Percentiles rank a stretch among this genome's conserved stretches.
These are phyloP conservation scores for Eunapius fragilis DNA, from an alignment of 37 sponge, comb jelly and placozoan genomes.

Conservation along the genomic window DNA sequence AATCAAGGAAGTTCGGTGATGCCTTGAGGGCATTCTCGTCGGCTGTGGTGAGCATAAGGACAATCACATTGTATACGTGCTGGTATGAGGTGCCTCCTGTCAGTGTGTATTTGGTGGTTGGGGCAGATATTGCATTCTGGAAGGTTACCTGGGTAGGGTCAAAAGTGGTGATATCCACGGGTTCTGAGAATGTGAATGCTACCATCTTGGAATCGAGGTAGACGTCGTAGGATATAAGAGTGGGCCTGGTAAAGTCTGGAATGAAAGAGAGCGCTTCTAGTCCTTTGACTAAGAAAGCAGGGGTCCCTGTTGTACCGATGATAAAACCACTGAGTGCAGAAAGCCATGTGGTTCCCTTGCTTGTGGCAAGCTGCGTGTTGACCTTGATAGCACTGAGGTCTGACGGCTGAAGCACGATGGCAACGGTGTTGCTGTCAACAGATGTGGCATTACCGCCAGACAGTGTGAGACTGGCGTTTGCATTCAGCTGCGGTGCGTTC, in stretches of 20 bases:
- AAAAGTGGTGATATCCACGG: constrained; percentile 71
- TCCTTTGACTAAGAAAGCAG: constrained; percentile 52
- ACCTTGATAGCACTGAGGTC: constrained; percentile 82
- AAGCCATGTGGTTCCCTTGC: constrained; percentile 66
- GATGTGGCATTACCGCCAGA: constrained; percentile 46
- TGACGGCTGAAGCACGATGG: constrained; percentile 21
- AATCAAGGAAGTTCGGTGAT: constrained; percentile 39
- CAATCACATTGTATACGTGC: constrained; percentile 38
- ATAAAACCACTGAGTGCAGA: constrained; percentile 77
- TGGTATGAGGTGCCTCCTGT: constrained; percentile 57
- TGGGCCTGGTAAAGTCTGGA: constrained; percentile 77
- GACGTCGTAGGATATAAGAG: constrained; percentile 53
- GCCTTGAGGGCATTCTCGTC: constrained; percentile 67
- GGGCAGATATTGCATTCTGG: constrained; percentile 32
- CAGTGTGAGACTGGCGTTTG: constrained; percentile 38
- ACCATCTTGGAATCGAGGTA: constrained; percentile 69
- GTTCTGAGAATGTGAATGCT: constrained; percentile 80
- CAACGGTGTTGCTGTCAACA: neutral
- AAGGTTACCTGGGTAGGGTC: constrained; percentile 80
- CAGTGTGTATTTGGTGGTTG: constrained; percentile 43
- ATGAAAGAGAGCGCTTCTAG: constrained; percentile 61
- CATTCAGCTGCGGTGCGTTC: constrained; percentile 1
- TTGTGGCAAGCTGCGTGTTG: constrained; percentile 50
- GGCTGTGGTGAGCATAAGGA: constrained; percentile 32
- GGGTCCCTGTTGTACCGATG: constrained; percentile 51